Conservation (phyloP, 2,797 vertebrate species). For the Tiaroga cobitis region DNA sequence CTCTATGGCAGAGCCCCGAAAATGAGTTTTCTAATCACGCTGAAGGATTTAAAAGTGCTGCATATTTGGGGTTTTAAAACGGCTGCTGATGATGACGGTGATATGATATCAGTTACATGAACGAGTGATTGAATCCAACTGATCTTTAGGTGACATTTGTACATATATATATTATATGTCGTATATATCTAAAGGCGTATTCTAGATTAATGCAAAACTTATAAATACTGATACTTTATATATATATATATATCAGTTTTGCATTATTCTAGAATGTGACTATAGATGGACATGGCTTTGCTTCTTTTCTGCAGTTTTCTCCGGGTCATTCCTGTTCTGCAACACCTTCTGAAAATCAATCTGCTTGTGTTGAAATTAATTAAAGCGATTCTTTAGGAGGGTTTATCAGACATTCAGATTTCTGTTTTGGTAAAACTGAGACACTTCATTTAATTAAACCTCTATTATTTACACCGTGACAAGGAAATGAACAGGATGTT, state of each 20-base stretch:
- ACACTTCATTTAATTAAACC: neutral
- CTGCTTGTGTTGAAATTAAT: neutral
- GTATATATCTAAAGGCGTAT: too few species aligned
- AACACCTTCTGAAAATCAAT: neutral
- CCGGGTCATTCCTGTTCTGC: neutral
- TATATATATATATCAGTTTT: too few species aligned
- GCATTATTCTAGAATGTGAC: neutral
- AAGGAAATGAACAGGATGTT: neutral
- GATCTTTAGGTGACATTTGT: neutral
- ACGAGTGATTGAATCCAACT: neutral
- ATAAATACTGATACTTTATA: too few species aligned
- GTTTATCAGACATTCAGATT: neutral
- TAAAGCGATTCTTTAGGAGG: neutral
- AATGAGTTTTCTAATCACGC: conserved; percentile 10
- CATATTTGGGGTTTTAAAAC: neutral
- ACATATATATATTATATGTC: too few species aligned
- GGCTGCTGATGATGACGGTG: neutral
- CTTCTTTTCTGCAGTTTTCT: neutral
- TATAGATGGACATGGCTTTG: neutral
- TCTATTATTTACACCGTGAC: neutral
- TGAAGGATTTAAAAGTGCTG: neutral
- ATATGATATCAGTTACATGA: neutral
- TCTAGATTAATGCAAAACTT: too few species aligned
- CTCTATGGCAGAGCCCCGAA: neutral
- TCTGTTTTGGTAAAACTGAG: neutral